Evolutionary conservation across 1,140 invertebrate species (phyloP), one percentile per base, ranked within the genome.

Genomic region (Drosophila pallidifrons): DNA sequence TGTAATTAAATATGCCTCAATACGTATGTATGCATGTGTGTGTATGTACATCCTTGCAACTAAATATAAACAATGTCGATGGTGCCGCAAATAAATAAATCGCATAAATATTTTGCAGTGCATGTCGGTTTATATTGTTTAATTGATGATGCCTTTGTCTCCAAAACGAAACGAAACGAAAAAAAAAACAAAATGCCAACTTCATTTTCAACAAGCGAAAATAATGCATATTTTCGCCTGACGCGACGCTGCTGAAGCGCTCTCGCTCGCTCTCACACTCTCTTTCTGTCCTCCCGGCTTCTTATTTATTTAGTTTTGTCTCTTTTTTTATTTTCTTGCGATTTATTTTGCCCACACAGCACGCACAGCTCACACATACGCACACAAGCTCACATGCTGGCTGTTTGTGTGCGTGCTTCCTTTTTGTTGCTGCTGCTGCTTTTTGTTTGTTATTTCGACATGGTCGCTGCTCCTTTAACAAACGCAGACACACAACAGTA

Each of bases 331-430:
- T 16, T 41, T 47, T 69, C 66, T 78, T 78, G 54, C 67, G 65
- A 71, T 78, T 78, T 75, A 75, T 78, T 75, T 78, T 78, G 60
- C 35, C 46, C 77, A 71, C 63, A 76, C 77, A 75, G 51, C 45
- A 65, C 38, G 41, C 57, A 38, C 28, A 32, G 38, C 13, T 52
- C n/a, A 59, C 32, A 49, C 8, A 13, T 16, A 57, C 35, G 49
- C 47, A 35, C 35, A 57, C 8, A 72, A 1, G 10, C 55, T 47
- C 28, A 65, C 38, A 57, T 46, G 10, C 43, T 38, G 28, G 13
- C 46, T 16, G 28, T 16, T 46, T 58, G n/a, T 65, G 55, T 66
- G n/a, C 58, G 28, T 75, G 52, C 65, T 75, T 78, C 72, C 72
- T 78, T 78, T 78, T 75, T 64, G 72, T 70, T 75, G 54, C 71